phyloP scores from a whole-genome alignment of 2,113 vertebrate genomes.

The Brachypodius melanocephalos region DNA sequence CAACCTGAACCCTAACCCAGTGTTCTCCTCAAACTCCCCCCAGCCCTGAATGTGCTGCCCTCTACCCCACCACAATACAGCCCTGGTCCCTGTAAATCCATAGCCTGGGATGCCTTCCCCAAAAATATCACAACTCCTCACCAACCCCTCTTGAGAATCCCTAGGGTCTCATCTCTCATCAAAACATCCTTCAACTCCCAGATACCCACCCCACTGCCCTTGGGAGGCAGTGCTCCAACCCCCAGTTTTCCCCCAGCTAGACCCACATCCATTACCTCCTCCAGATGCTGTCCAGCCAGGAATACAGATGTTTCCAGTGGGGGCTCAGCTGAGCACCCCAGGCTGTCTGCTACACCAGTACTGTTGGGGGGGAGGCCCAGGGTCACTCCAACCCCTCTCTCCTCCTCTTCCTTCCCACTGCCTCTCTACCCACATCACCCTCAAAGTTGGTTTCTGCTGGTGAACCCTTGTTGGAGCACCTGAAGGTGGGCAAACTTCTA shows the following conservation, averaged over 20 bases:
- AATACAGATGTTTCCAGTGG: background rate
- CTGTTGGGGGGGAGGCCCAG: accelerated
- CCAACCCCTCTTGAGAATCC: background rate
- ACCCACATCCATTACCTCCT: too few relatives aligned
- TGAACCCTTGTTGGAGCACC: background rate
- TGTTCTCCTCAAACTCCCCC: background rate
- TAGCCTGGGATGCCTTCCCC: background rate
- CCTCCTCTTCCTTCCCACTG: background rate
- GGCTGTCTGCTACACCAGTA: background rate
- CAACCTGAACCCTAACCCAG: too few relatives aligned
- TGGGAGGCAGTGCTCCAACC: background rate
- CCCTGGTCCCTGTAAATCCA: background rate
- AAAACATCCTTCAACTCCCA: background rate
- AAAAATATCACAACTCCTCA: background rate
- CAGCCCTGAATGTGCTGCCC: background rate
- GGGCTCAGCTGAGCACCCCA: background rate
- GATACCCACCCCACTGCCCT: too few relatives aligned
- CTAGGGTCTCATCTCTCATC: background rate
- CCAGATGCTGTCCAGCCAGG: background rate
- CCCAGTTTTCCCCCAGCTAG: background rate
- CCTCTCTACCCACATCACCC: background rate
- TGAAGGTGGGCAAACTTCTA: accelerated
- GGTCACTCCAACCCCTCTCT: background rate
- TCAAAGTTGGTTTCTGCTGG: accelerated
- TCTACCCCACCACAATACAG: too few relatives aligned